Evolutionary conservation across 2,797 vertebrate species (phyloP).

Genomic region (Yasuhikotakia modesta): DNA sequence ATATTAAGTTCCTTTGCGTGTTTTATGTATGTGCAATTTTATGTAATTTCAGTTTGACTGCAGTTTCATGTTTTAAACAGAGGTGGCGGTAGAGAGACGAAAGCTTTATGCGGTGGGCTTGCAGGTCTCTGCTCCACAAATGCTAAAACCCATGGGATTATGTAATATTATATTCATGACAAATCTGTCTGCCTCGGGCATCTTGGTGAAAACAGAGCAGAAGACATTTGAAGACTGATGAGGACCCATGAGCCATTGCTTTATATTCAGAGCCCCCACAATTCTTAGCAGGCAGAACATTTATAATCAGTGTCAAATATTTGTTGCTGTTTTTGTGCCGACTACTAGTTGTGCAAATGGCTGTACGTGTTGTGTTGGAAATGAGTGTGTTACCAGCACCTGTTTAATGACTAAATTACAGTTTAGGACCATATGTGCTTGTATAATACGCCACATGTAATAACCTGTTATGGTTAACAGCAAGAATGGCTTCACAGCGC

Average conservation of each 20-base stretch:
- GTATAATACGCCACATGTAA: background rate
- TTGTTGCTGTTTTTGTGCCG: background rate
- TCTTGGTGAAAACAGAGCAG: background rate
- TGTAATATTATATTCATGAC: constrained; percentile 62
- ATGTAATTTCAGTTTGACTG: no score
- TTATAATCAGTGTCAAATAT: constrained; percentile 4
- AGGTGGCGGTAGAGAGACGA: no score
- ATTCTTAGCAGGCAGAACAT: background rate
- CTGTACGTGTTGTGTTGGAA: background rate
- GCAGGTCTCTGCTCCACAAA: constrained; percentile 34
- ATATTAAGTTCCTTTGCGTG: no score
- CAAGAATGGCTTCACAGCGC: background rate
- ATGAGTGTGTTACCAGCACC: background rate
- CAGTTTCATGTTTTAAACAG: no score
- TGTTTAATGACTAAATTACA: no score
- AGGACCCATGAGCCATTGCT: constrained; percentile 21
- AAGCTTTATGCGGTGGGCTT: constrained; percentile 50
- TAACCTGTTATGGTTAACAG: background rate
- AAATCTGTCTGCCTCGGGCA: constrained; percentile 37
- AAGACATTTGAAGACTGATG: constrained; percentile 16
- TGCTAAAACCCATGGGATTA: constrained; percentile 26
- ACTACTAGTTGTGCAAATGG: background rate
- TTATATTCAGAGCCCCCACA: constrained; percentile 18
- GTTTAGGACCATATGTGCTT: background rate
- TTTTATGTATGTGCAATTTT: no score